Base-by-base conservation (phyloP, 2,113 vertebrate genomes). In the Morone chrysops region DNA sequence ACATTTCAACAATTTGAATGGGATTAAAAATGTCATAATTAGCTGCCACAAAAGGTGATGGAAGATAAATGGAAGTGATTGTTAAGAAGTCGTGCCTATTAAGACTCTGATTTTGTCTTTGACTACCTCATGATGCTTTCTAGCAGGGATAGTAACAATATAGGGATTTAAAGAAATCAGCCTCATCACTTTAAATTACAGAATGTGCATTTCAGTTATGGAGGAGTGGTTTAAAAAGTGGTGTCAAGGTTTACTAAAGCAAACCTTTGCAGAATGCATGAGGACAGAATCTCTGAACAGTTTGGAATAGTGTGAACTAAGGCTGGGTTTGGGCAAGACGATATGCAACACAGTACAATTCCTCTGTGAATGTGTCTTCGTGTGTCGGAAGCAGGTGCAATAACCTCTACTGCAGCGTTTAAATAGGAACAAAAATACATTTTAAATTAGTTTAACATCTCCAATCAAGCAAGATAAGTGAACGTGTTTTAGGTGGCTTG, bases 1-100 rank as follows among this genome's bases (percentile, higher is more conserved):
- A 31, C 31, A 31, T 57, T 75, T 66, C 22, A 54, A 6, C 20
- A 11, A 57, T 81, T 86, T 75, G 67, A 16, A 69, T 45, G 48
- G 51, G 20, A 80, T 65, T 79, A 20, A 68, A 69, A 31, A n/a
- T 78, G 60, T 70, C 12, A 20, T 70, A 74, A 74, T 88, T 74
- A 81, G 68, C 56, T 84, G 40, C n/a, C 6, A 67, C 31, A n/a
- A 65, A 82, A 80, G 59, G 77, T 70, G 12, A 70, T 60, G 22
- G 73, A 45, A 60, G 40, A 51, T 78, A 60, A 76, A 14, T 20
- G 8, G 16, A 53, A 50, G 0, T 51, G 12, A 78, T 20, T 53
- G 51, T 53, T 61, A 12, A 47, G 5, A 60, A 63, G 22, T 36
- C 0, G 13, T 43, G 41, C 17, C 75, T 67, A 57, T 51, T 63